Base-by-base conservation (phyloP, 2,797 vertebrate species). In the Schizopygopsis pylzovi region DNA sequence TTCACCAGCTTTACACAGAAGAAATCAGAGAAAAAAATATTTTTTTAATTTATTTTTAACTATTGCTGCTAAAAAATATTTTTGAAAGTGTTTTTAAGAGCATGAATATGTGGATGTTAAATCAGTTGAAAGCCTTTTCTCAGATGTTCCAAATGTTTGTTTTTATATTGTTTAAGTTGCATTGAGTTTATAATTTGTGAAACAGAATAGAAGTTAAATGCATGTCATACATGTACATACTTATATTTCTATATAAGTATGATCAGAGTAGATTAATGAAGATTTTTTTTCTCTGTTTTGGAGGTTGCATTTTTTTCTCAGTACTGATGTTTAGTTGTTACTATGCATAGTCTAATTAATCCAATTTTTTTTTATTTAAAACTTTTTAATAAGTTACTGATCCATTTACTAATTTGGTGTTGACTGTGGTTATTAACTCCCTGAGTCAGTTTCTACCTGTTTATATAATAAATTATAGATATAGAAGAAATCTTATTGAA, bases 231-330 rank as follows among this genome's bases (percentile, higher is more conserved):
- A 54, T 81, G 65, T 56, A n/a, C 47, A 39, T 71, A 70, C 33
- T 70, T 61, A 43, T 81, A 54, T 71, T 54, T 39, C 15, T 82
- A 20, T 71, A 28, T 20, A 56, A 33, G 15, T 82, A 56, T 72
- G 49, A 56, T 56, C 15, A 39, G 15, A 41, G 22, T 20, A 12
- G 20, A 82, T 20, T 61, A 61, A 73, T 45, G 6, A 59, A 61
- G 22, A 22, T 13, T 12, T 12, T 10, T 10, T 43, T 77, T 77
- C 28, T 77, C 75, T 56, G 52, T 39, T 37, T 77, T 79, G 56
- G 39, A 49, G 28, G 28, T 65, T 75, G 71, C 43, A 49, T 76
- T 76, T 65, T 75, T 83, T 47, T 11, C 25, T 76, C 81, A 49
- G 18, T 28, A 49, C 41, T 73, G 61, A 61, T 61, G 18, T 45